phyloP scores from a whole-genome alignment of 1,140 invertebrate genomes.

The Euwallacea fornicatus region DNA sequence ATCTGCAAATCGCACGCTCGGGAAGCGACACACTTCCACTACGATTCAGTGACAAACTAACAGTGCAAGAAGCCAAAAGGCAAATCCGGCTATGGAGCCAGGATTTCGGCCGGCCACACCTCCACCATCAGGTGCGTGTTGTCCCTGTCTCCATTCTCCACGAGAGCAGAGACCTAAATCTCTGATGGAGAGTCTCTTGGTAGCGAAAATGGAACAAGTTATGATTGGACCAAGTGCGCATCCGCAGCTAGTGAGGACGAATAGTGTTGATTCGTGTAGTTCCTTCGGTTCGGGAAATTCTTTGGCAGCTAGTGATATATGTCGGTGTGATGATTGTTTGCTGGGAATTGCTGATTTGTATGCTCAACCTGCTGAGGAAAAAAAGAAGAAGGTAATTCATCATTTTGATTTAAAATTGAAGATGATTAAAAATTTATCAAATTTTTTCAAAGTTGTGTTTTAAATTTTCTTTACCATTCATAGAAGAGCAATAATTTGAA shows the following conservation, averaged over 20 bases:
- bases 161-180: constrained; percentile 59
- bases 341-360: constrained; percentile 77
- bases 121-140: constrained; percentile 12
- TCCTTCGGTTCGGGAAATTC: constrained; percentile 71
- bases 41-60: too few species aligned
- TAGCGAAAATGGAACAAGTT: constrained; percentile 72
- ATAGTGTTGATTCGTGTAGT: constrained; percentile 76
- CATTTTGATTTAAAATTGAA: too few species aligned
- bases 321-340: constrained; percentile 80
- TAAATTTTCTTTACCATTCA: too few species aligned
- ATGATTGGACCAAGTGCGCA: constrained; percentile 49
- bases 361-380: constrained; percentile 62
- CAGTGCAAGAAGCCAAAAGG: too few species aligned
- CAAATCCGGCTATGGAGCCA: constrained; percentile 13
- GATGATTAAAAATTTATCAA: too few species aligned
- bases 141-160: constrained; percentile 31
- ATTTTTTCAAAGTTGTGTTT: too few species aligned
- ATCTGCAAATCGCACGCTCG: too few species aligned
- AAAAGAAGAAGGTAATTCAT: constrained; percentile 59
- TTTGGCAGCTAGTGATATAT: constrained; percentile 67
- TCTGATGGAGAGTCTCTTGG: constrained; percentile 74
- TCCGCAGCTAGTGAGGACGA: constrained; percentile 63
- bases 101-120: constrained; percentile 20
- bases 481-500: too few species aligned
- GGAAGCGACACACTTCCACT: too few species aligned